Evolutionary conservation across 2,888 invertebrate species (phyloP).

Genomic region (Heteromurus nitidus): DNA sequence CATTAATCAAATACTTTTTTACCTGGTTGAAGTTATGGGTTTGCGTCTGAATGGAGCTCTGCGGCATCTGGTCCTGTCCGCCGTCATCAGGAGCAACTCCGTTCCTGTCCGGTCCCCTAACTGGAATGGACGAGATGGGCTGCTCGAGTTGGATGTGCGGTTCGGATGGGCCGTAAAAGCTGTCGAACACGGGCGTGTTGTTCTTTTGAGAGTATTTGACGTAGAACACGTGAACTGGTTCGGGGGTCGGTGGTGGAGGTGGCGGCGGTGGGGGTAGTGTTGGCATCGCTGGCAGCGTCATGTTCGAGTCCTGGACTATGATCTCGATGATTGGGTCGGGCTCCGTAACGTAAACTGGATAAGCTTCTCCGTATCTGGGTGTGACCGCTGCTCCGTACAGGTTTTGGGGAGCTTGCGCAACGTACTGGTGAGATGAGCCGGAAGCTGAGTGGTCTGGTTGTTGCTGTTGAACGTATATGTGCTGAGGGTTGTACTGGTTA

Average conservation of each 20-base stretch:
- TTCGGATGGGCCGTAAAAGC: constrained; percentile 51
- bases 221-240: constrained; percentile 92
- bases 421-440: neutral
- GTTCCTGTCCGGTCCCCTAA: constrained; percentile 65
- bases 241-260: constrained; percentile 81
- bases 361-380: constrained; percentile 44
- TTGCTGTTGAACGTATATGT: constrained; percentile 19
- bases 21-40: too few relatives aligned
- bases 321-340: constrained; percentile 92
- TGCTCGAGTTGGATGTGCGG: constrained; percentile 70
- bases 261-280: constrained; percentile 77
- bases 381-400: constrained; percentile 23
- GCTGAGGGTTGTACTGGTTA: constrained; percentile 22
- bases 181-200: constrained; percentile 79
- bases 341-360: constrained; percentile 68
- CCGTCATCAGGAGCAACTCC: constrained; percentile 25
- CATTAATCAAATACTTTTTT: too few relatives aligned
- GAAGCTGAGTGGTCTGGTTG: neutral
- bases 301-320: constrained; percentile 92
- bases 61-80: constrained; percentile 6
- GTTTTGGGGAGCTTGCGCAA: neutral
- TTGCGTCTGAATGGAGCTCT: constrained; percentile 42
- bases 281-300: constrained; percentile 82
- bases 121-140: constrained; percentile 69
- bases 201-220: constrained; percentile 87